A percentile compares a stretch with the other conserved stretches of the same genome.
phyloP scores from a whole-genome alignment of 2,113 vertebrate genomes.

The Trematocara stigmaticum region DNA sequence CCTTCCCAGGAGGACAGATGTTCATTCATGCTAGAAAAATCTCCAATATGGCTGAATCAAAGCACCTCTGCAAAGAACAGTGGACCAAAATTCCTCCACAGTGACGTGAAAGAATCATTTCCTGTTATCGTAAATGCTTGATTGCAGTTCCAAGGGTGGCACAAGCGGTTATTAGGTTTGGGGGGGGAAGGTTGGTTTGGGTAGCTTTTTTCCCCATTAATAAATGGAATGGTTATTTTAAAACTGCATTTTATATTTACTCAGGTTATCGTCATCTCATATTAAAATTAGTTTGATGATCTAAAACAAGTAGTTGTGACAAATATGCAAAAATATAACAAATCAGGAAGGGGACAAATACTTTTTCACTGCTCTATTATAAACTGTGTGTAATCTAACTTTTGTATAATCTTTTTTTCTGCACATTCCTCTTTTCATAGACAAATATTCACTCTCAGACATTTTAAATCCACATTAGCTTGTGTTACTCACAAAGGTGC shows the following conservation, averaged over 20 bases:
- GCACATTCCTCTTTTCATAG: background rate
- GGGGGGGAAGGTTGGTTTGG: rapidly evolving
- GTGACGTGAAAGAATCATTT: background rate
- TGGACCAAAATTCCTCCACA: background rate
- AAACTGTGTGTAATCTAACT: background rate
- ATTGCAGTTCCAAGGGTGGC: background rate
- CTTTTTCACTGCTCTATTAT: background rate
- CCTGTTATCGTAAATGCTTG: background rate
- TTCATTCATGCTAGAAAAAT: background rate
- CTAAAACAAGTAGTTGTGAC: background rate
- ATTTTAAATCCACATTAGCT: background rate
- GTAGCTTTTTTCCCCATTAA: background rate
- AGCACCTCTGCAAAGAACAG: background rate
- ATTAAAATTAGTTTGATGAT: rapidly evolving
- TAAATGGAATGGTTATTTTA: background rate
- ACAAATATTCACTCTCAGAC: rapidly evolving
- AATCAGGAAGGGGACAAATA: background rate
- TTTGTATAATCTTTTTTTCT: rapidly evolving
- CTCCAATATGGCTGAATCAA: background rate
- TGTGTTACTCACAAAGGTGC: background rate
- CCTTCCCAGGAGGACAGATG: background rate
- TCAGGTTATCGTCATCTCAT: rapidly evolving
- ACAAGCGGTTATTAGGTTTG: too few relatives aligned
- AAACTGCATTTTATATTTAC: background rate
- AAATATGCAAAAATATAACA: background rate